These are phyloP conservation scores for Enteromius thamalakanensis DNA, from an alignment of 2,797 vertebrate species.

Conservation along the genomic window DNA sequence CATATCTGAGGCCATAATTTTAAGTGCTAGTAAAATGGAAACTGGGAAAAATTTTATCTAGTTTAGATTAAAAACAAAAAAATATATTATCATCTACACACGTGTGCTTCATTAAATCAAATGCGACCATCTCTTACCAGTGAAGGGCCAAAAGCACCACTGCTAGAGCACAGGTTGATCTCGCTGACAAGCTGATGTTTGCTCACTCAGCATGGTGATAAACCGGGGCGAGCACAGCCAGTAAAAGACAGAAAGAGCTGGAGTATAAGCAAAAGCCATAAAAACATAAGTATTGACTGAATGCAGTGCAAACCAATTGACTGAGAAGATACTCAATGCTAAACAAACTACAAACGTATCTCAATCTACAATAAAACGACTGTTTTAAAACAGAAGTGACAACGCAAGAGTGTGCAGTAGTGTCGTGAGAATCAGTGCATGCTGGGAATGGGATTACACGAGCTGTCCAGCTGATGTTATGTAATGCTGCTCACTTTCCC, in stretches of 20 bases:
- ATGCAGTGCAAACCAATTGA: not conserved
- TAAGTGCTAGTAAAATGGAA: not conserved
- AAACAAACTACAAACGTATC: not conserved
- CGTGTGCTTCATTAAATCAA: not conserved
- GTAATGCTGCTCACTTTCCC: not conserved
- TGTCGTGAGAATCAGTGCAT: not conserved
- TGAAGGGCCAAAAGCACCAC: conserved; percentile 10
- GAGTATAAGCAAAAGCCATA: conserved; percentile 22
- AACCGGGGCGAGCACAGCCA: not conserved
- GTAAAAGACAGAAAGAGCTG: conserved; percentile 23
- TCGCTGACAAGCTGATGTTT: conserved; percentile 39
- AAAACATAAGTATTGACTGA: not conserved
- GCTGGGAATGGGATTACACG: not conserved
- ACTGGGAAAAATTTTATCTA: not conserved
- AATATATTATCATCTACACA: not conserved
- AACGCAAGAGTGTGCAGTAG: not conserved
- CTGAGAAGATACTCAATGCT: not conserved
- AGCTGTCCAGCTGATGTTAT: not conserved
- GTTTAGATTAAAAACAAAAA: not conserved
- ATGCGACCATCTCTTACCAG: conserved; percentile 41
- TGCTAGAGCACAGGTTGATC: conserved; percentile 49
- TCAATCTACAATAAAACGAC: not conserved
- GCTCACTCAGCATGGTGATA: conserved; percentile 49
- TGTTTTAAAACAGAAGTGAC: no score
- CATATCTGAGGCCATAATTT: not conserved